Percentiles rank a stretch among this genome's conserved stretches.
Evolutionary conservation across 2,888 invertebrate species (phyloP).

Genomic region (Galeruca laticollis): DNA sequence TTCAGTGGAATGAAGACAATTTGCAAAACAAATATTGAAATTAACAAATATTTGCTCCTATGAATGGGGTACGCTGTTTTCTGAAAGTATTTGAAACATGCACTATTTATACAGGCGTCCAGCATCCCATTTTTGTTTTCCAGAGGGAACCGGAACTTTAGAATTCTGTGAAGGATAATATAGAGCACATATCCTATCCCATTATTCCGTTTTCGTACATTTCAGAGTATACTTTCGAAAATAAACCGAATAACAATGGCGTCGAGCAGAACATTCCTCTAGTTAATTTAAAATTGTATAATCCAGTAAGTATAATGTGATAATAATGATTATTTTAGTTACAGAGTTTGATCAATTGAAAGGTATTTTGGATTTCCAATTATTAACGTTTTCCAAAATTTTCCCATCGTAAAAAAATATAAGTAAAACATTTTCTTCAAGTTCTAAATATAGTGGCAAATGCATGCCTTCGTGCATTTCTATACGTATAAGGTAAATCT

Average conservation of each 20-base stretch:
- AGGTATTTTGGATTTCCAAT: background rate
- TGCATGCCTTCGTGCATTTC: background rate
- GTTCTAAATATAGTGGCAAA: background rate
- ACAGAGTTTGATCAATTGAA: background rate
- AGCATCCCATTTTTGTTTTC: background rate
- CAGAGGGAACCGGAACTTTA: background rate
- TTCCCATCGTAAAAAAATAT: no score
- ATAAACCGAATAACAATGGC: background rate
- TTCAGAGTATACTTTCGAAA: background rate
- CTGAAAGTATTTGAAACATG: background rate
- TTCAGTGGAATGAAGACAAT: no score
- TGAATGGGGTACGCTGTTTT: background rate
- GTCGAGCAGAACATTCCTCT: background rate
- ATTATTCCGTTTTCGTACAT: constrained; percentile 2
- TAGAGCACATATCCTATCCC: background rate
- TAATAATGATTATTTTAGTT: background rate
- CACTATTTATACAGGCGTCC: background rate
- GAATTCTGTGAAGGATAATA: background rate
- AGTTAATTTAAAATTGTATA: background rate
- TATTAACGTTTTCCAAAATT: background rate
- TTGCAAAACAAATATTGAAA: no score
- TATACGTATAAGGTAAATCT: background rate
- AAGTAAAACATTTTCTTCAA: background rate
- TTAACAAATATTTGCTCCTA: background rate
- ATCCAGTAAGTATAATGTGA: background rate